Percentiles rank a stretch among this genome's conserved stretches.
Evolutionary conservation across 2,888 invertebrate genomes (phyloP).

Genomic region (Xestia xanthographa): DNA sequence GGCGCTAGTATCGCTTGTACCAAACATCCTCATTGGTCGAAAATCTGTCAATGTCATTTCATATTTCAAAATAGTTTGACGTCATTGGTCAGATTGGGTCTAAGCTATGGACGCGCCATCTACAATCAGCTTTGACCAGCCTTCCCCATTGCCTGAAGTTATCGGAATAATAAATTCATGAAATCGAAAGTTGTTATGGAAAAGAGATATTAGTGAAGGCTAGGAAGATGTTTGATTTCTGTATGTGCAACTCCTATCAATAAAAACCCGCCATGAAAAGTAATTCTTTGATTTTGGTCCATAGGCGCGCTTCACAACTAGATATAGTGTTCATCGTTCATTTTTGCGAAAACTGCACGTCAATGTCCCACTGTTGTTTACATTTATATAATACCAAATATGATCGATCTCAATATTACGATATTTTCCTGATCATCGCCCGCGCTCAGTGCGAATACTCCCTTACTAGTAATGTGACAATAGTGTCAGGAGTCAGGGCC

Average conservation of each 20-base stretch:
- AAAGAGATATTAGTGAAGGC: background rate
- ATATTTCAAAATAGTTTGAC: too few species aligned
- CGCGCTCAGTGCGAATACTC: background rate
- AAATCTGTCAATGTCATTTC: too few species aligned
- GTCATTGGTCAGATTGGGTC: too few species aligned
- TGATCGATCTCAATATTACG: background rate
- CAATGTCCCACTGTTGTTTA: background rate
- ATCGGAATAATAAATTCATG: background rate
- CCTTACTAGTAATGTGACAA: conserved; percentile 19
- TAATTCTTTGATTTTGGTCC: conserved; percentile 47
- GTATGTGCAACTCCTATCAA: conserved; percentile 5
- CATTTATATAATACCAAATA: background rate
- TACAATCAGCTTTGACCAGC: too few species aligned
- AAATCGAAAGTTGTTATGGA: background rate
- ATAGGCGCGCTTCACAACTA: conserved; percentile 7
- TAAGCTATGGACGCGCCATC: too few species aligned
- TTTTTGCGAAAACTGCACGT: background rate
- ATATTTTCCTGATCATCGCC: background rate
- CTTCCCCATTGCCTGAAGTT: background rate
- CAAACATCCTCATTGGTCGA: too few species aligned
- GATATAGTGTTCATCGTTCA: background rate
- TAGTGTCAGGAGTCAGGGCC: background rate
- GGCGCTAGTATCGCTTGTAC: too few species aligned
- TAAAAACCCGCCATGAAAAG: conserved; percentile 14
- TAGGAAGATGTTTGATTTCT: background rate